Base-by-base conservation (phyloP, 2,113 vertebrate species). In the Halcyon malimbica region DNA sequence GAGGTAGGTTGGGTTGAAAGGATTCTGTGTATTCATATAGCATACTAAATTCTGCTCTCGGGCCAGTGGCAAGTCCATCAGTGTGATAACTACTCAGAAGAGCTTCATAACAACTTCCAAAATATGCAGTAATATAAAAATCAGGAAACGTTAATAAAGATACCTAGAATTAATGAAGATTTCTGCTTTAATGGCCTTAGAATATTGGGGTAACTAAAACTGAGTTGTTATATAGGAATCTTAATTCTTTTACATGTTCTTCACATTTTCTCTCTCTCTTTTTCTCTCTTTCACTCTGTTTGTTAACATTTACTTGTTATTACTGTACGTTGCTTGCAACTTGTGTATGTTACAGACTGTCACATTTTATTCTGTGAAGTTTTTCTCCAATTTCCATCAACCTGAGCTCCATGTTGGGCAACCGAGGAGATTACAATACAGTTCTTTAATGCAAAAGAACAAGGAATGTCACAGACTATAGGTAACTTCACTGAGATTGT, bases 341-440 rank as follows among this genome's bases (percentile, higher is more conserved):
- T 97, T 97, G 89, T 98, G 80, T 98, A 94, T 98, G 97, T 98
- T 98, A 97, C 98, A 98, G 97, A 97, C 96, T 93, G 92, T 97
- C 96, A 97, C 97, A 97, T 96, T 97, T 97, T 98, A 98, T 97
- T 97, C 96, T 92, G 96, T 98, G 97, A 97, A 94, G 89, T 97
- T 98, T 97, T 96, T 71, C 96, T 97, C 93, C 97, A 97, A 98
- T 96, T 96, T 59, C 86, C 93, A 98, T 96, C 96, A 95, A 97
- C 96, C 88, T 94, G 97, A 97, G 91, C 92, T 97, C 96, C 97
- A 96, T 97, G 87, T 95, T 97, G 96, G 95, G 95, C 89, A 92
- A 68, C 96, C 95, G 97, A 97, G 97, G 96, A 98, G 89, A 96
- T 95, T 96, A 96, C 95, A 85, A 77, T 94, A 91, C 92, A 95